These are phyloP conservation scores for Pluvialis apricaria DNA, from an alignment of 2,113 vertebrate species.

Conservation along the genomic window DNA sequence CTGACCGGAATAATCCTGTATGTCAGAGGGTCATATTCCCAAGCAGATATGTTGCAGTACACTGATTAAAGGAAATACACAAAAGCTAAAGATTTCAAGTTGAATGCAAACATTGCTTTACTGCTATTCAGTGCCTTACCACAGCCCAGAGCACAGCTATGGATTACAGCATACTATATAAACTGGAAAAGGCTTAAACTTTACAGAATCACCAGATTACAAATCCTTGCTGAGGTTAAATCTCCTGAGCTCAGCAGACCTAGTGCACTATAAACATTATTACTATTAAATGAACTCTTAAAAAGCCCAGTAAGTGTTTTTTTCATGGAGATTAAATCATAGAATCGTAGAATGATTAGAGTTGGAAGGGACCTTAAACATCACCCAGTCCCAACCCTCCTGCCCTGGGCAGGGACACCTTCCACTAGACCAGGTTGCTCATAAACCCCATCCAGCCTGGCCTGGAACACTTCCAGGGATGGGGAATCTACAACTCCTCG, in stretches of 20 bases:
- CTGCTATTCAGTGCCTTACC: not conserved
- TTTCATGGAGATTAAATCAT: not conserved
- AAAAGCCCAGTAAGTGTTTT: not conserved
- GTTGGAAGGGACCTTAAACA: no score
- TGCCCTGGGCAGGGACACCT: no score
- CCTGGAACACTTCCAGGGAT: no score
- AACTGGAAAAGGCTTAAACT: not conserved
- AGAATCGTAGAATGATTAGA: no score
- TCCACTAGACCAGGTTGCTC: no score
- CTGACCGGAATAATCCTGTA: not conserved
- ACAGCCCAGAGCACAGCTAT: not conserved
- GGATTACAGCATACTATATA: not conserved
- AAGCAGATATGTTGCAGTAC: not conserved
- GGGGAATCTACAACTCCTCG: no score
- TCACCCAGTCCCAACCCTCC: no score
- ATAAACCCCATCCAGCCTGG: no score
- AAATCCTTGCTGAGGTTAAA: not conserved
- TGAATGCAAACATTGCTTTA: not conserved
- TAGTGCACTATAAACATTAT: not conserved
- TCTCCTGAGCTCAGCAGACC: not conserved
- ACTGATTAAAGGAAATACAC: not conserved
- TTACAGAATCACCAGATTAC: not conserved
- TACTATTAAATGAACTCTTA: not conserved
- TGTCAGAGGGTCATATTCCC: not conserved
- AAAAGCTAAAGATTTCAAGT: not conserved